Conservation (phyloP, 2,113 vertebrate genomes). For the Marcusenius ussheri region DNA sequence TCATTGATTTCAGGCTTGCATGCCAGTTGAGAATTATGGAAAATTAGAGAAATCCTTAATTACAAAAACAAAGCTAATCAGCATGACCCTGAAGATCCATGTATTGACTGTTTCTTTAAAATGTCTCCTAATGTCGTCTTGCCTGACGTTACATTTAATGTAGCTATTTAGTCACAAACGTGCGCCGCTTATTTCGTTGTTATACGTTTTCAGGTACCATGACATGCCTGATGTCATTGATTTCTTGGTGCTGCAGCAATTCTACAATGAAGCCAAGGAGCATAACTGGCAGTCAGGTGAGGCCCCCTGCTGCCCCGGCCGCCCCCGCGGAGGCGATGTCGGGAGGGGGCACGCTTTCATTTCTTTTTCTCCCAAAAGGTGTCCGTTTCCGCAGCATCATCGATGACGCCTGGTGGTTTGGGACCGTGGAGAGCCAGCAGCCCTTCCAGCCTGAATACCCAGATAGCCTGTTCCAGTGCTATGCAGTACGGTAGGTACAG, state of each 20-base stretch:
- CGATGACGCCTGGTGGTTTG: conserved; percentile 98
- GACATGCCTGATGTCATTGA: conserved; percentile 99
- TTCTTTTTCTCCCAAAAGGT: conserved; percentile 53
- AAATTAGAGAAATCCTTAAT: background rate
- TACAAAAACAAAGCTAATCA: background rate
- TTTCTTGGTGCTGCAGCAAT: conserved; percentile 92
- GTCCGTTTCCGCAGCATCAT: conserved; percentile 95
- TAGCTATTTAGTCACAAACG: background rate
- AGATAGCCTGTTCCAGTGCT: conserved; percentile 97
- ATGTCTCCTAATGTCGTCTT: background rate
- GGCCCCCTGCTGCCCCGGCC: background rate
- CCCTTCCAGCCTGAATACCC: conserved; percentile 91
- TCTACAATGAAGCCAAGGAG: conserved; percentile 95
- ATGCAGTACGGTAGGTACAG: conserved; percentile 80
- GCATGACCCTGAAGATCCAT: background rate
- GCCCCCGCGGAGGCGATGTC: background rate
- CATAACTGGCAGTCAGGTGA: conserved; percentile 92
- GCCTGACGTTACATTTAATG: background rate
- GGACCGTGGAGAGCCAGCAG: conserved; percentile 88
- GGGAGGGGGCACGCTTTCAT: conserved; percentile 2
- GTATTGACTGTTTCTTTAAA: background rate
- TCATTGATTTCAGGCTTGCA: background rate
- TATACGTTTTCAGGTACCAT: conserved; percentile 70
- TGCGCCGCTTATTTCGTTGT: background rate
- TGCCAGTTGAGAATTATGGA: background rate